Base-by-base conservation (phyloP, 2,888 invertebrate species). In the Mechanitis messenoides region DNA sequence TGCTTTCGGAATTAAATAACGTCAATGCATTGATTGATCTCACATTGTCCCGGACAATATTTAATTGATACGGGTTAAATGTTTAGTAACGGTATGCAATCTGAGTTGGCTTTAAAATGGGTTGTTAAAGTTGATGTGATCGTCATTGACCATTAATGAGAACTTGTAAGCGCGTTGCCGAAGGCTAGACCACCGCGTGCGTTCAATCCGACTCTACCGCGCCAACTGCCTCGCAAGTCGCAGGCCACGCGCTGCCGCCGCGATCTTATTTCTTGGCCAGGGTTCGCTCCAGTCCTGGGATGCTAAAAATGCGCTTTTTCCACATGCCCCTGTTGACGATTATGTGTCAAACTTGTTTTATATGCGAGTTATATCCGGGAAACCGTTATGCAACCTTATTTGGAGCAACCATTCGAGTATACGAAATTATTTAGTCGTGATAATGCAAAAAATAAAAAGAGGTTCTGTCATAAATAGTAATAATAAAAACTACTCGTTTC, bases 181-280 rank as follows among this genome's bases (percentile, higher is more conserved):
- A 35, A 35, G 3, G 35, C 35, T 35, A 35, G 35, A 6, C 45
- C 60, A 33, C 56, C 53, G 56, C 71, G 73, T 72, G 67, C 72
- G 50, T 31, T 28, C 50, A 11, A 28, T 71, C 68, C 78, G 79
- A 71, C 73, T 56, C 62, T 65, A 69, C 71, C 74, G 72, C 79
- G 75, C 67, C 74, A 75, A 84, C 83, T 84, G 82, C 58, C 65
- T 56, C 46, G 7, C 38, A 12, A 35, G 54, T 56, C 50, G 50
- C 47, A 31, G 31, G 28, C 7, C 56, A 46, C 20, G 38, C 45
- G 61, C 61, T 33, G 61, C 53, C 11, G 61, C 50, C 31, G 50
- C 59, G 61, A 47, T 56, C 67, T 60, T 66, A 68, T 67, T 66
- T 62, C 66, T 66, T 62, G 31, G 28, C 31, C 50, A 31, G 50